Evolutionary conservation across 2,888 invertebrate genomes (phyloP).

Genomic region (Theretra japonica): DNA sequence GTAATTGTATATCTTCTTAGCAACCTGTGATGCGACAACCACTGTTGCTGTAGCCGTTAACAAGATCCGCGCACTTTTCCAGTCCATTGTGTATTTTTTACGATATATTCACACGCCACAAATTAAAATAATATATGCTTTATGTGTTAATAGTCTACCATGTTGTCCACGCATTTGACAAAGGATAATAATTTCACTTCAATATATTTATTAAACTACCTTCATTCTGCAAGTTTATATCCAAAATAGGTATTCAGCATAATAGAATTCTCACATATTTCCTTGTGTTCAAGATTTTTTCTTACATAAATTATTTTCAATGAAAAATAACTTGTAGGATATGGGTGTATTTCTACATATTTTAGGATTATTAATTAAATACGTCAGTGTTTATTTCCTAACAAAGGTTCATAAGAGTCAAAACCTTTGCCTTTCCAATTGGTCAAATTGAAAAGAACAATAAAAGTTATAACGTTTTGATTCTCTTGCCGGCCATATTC

Average conservation of each 20-base stretch:
- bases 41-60: constrained; percentile 75
- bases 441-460: no score
- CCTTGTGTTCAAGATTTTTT: no score
- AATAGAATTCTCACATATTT: no score
- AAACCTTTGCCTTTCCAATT: no score
- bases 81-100: constrained; percentile 65
- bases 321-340: no score
- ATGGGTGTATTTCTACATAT: no score
- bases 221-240: constrained; percentile 39
- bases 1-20: constrained; percentile 70
- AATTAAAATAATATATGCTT: constrained; percentile 45
- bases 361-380: no score
- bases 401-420: no score
- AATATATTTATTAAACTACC: constrained; percentile 50
- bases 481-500: not conserved
- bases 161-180: constrained; percentile 67
- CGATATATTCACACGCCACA: constrained; percentile 46
- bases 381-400: no score
- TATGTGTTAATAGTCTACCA: constrained; percentile 65
- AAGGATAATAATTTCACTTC: constrained; percentile 25
- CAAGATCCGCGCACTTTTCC: constrained; percentile 74
- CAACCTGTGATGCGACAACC: constrained; percentile 73
- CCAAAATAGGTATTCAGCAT: not conserved
- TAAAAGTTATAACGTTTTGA: constrained; percentile 23
- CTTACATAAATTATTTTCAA: no score